These are phyloP conservation scores for Calypte anna DNA, from an alignment of 2,113 vertebrate genomes.

Conservation along the genomic window DNA sequence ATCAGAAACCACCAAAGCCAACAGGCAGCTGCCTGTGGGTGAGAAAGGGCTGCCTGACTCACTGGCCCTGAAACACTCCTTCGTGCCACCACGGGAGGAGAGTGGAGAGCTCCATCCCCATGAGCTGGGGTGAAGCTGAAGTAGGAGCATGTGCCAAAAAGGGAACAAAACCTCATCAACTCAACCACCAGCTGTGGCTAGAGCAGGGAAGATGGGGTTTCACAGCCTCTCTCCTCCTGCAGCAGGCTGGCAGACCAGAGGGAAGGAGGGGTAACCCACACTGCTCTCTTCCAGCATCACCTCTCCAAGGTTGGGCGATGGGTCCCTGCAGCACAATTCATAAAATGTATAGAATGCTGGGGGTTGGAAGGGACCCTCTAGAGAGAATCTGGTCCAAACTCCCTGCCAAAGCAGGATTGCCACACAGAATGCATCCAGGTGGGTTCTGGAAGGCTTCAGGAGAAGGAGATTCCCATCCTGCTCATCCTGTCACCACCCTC, in stretches of 20 bases:
- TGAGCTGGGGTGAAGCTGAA: background rate
- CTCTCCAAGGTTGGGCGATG: background rate
- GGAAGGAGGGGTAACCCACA: background rate
- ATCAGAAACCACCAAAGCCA: constrained; percentile 49
- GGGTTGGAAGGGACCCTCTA: too few relatives aligned
- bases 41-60: constrained; percentile 47
- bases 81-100: background rate
- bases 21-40: constrained; percentile 52
- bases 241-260: background rate
- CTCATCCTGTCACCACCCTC: background rate
- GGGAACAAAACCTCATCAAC: constrained; percentile 59
- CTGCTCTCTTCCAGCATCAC: background rate
- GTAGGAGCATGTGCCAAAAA: constrained; percentile 4
- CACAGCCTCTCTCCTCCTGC: constrained; percentile 22
- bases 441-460: too few relatives aligned
- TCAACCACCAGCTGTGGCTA: constrained; percentile 63
- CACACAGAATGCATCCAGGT: too few relatives aligned
- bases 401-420: too few relatives aligned
- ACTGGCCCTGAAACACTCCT: background rate
- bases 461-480: too few relatives aligned
- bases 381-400: too few relatives aligned
- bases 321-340: background rate
- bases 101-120: background rate
- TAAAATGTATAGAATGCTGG: too few relatives aligned
- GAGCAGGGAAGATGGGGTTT: constrained; percentile 63